phyloP scores from a whole-genome alignment of 2,888 invertebrate genomes.

The Aphidius colemani region DNA sequence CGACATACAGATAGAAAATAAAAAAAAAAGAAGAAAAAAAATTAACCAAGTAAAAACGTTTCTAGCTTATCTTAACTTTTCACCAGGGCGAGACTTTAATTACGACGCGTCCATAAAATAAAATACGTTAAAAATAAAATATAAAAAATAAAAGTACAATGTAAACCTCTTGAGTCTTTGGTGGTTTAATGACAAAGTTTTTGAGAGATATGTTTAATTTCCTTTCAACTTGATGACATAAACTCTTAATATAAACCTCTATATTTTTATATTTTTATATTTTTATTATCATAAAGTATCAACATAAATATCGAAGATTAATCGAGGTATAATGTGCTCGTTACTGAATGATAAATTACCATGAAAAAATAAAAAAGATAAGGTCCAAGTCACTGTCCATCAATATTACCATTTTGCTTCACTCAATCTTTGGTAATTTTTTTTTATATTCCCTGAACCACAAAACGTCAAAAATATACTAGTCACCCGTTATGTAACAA shows the following conservation, averaged over 20 bases:
- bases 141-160: slow-evolving; percentile 21
- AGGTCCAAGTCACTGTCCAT: slow-evolving; percentile 56
- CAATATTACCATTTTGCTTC: slow-evolving; percentile 48
- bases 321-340: slow-evolving; percentile 56
- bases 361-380: slow-evolving; percentile 36
- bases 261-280: slow-evolving; percentile 4
- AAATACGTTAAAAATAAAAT: no score
- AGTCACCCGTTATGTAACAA: no score
- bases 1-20: slow-evolving; percentile 9
- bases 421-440: background rate
- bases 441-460: no score
- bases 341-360: slow-evolving; percentile 55
- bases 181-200: slow-evolving; percentile 31
- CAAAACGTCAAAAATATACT: no score
- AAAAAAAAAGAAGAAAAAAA: slow-evolving; percentile 2
- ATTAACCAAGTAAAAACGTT: background rate
- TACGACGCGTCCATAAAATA: background rate
- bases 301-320: slow-evolving; percentile 59
- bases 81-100: slow-evolving; percentile 5
- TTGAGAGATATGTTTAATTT: slow-evolving; percentile 27
- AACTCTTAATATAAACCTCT: slow-evolving; percentile 16
- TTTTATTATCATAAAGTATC: slow-evolving; percentile 43
- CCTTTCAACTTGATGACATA: slow-evolving; percentile 20
- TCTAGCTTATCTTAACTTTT: slow-evolving; percentile 1
- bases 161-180: slow-evolving; percentile 21